phyloP scores from a whole-genome alignment of 2,113 vertebrate species.

The Prionailurus viverrinus region DNA sequence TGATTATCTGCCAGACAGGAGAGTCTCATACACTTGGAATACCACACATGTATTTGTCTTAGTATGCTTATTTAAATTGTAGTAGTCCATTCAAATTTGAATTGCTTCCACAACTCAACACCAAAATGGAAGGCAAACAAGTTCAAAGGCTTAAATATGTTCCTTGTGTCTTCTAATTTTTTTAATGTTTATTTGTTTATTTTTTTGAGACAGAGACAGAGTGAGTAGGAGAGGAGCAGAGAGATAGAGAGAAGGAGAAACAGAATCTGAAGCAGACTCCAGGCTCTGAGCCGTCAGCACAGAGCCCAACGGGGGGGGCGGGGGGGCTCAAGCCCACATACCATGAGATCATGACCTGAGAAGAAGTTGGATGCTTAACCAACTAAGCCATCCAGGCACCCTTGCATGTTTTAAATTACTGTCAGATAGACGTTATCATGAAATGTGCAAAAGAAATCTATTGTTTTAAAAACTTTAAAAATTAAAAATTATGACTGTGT shows the following conservation, averaged over 20 bases:
- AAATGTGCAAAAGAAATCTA: not conserved
- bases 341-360: no score
- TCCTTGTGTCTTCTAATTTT: not conserved
- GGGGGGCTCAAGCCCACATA: no score
- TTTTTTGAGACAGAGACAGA: no score
- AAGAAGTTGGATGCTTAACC: no score
- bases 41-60: not conserved
- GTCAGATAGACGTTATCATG: not conserved
- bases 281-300: no score
- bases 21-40: not conserved
- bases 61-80: constrained; percentile 14
- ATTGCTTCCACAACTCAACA: not conserved
- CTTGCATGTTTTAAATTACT: not conserved
- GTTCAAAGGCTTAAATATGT: not conserved
- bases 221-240: no score
- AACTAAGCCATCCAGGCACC: no score
- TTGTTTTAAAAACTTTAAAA: not conserved
- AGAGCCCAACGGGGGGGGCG: no score
- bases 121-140: not conserved
- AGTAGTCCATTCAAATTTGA: not conserved
- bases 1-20: not conserved
- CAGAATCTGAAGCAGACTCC: no score
- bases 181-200: no score
- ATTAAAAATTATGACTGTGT: not conserved
- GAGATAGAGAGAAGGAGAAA: no score